Percentiles rank a stretch among this genome's conserved stretches.
phyloP scores from a whole-genome alignment of 2,888 invertebrate species.

The Schizotus pectinicornis region DNA sequence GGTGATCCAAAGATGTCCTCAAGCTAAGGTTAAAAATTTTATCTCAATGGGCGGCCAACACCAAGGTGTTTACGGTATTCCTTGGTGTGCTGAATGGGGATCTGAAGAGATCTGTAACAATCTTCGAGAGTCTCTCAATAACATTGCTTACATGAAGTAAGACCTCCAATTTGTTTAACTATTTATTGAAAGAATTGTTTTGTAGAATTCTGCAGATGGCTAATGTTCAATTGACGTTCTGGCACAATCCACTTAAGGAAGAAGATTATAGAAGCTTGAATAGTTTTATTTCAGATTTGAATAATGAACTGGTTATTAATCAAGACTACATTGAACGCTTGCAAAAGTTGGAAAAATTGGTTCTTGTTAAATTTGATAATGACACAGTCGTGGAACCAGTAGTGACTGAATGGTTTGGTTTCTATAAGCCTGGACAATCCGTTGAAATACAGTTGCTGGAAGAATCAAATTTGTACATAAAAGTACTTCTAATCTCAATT shows the following conservation, averaged over 20 bases:
- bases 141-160: too few species aligned
- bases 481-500: conserved; percentile 65
- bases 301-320: conserved; percentile 80
- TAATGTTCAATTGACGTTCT: conserved; percentile 94
- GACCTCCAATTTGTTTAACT: too few species aligned
- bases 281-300: conserved; percentile 92
- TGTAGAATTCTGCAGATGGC: conserved; percentile 75
- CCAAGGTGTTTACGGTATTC: conserved; percentile 7
- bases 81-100: conserved; percentile 83
- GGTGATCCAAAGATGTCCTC: too few species aligned
- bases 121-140: too few species aligned
- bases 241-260: conserved; percentile 95
- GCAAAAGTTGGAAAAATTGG: conserved; percentile 77
- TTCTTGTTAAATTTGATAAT: conserved; percentile 86
- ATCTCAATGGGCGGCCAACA: too few species aligned
- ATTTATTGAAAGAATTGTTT: conserved; percentile 34
- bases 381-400: conserved; percentile 92
- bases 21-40: too few species aligned
- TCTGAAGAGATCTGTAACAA: conserved; percentile 34
- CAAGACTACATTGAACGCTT: conserved; percentile 79
- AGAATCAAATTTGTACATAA: conserved; percentile 74
- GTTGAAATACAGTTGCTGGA: conserved; percentile 70
- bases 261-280: conserved; percentile 75
- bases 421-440: conserved; percentile 87
- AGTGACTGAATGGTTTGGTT: conserved; percentile 96